phyloP scores from a whole-genome alignment of 2,888 invertebrate species.

The Volucella zonaria region DNA sequence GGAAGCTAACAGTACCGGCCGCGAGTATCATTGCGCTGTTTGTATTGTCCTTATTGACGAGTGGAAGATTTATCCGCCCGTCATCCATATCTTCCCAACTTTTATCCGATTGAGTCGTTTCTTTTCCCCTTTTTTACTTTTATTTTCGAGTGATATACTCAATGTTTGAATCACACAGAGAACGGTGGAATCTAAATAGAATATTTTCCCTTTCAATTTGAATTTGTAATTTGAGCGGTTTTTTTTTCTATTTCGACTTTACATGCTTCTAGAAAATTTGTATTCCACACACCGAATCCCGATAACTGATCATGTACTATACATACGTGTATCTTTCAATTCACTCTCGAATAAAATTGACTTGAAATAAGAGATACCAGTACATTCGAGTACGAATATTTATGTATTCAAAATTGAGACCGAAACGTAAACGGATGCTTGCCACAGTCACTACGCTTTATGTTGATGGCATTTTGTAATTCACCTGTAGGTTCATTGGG shows the following conservation, averaged over 20 bases:
- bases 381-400: neutral
- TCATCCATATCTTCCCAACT: slow-evolving; percentile 76
- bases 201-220: slow-evolving; percentile 25
- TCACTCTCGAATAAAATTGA: slow-evolving; percentile 33
- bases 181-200: neutral
- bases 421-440: slow-evolving; percentile 15
- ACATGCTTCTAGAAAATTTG: slow-evolving; percentile 14
- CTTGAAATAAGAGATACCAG: neutral
- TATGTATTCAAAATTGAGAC: neutral
- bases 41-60: slow-evolving; percentile 77
- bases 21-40: slow-evolving; percentile 77
- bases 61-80: slow-evolving; percentile 77
- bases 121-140: neutral
- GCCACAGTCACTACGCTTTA: slow-evolving; percentile 16
- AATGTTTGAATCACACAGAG: neutral
- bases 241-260: neutral
- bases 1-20: slow-evolving; percentile 73
- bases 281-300: slow-evolving; percentile 4
- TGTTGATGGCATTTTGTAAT: slow-evolving; percentile 24
- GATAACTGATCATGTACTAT: slow-evolving; percentile 32
- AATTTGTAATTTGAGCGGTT: slow-evolving; percentile 19
- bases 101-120: slow-evolving; percentile 31
- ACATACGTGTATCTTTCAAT: neutral
- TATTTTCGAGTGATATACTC: neutral
- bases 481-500: slow-evolving; percentile 5